Evolutionary conservation across 2,113 vertebrate genomes (phyloP).

Genomic region (Bostrychus sinensis): DNA sequence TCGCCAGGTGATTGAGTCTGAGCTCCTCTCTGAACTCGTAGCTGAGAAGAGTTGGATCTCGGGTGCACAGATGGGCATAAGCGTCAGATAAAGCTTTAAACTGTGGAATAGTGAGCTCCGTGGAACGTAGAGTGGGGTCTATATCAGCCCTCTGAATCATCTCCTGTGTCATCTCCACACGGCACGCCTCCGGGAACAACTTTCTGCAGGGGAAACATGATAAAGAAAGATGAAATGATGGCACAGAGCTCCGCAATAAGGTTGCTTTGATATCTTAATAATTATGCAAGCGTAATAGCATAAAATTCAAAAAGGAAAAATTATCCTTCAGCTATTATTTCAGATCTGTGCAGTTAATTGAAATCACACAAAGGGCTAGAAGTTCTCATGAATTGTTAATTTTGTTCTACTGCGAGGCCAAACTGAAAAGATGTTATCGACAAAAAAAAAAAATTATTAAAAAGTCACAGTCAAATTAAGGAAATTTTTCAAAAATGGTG

Average conservation of each 20-base stretch:
- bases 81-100: conserved; percentile 84
- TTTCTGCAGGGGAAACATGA: conserved; percentile 73
- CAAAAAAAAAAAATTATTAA: conserved; percentile 12
- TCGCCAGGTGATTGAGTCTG: conserved; percentile 59
- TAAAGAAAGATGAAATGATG: conserved; percentile 12
- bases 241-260: conserved; percentile 16
- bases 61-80: conserved; percentile 85
- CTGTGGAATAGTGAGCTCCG: conserved; percentile 85
- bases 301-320: conserved; percentile 52
- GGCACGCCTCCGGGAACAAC: conserved; percentile 88
- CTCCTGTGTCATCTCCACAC: conserved; percentile 80
- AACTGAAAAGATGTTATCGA: conserved; percentile 2
- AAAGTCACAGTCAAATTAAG: conserved; percentile 5
- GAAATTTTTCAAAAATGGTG: not conserved
- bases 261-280: conserved; percentile 61
- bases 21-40: conserved; percentile 91
- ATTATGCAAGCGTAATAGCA: conserved; percentile 58
- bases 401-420: conserved; percentile 8
- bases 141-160: conserved; percentile 86
- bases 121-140: conserved; percentile 87
- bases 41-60: conserved; percentile 79
- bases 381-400: conserved; percentile 59
- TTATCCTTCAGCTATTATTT: conserved; percentile 56
- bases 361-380: conserved; percentile 58
- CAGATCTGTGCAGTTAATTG: conserved; percentile 63